These are phyloP conservation scores for Linnaemya tessellans DNA, from an alignment of 2,888 invertebrate species.

Conservation along the genomic window DNA sequence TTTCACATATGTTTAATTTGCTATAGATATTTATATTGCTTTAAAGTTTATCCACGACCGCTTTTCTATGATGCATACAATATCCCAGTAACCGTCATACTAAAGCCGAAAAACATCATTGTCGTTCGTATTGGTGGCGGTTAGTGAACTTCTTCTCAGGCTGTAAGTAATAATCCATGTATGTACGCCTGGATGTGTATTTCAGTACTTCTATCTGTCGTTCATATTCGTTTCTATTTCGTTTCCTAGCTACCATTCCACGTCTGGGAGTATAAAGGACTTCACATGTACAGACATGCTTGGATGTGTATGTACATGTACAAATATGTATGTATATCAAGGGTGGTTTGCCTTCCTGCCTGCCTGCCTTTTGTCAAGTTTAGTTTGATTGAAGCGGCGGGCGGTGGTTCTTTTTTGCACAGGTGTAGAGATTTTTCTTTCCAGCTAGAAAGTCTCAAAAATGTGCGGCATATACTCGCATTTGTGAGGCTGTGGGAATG, in stretches of 20 bases:
- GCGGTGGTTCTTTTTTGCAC: conserved; percentile 26
- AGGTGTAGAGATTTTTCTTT: conserved; percentile 71
- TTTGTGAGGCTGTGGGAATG: conserved; percentile 59
- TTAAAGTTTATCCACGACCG: conserved; percentile 25
- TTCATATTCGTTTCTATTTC: conserved; percentile 59
- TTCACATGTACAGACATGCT: neutral
- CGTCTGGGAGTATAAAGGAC: conserved; percentile 37
- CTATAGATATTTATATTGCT: neutral
- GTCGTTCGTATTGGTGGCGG: conserved; percentile 66
- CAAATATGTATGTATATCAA: conserved; percentile 1
- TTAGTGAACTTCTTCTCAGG: conserved; percentile 67
- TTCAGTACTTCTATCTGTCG: conserved; percentile 20
- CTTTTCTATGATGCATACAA: conserved; percentile 67
- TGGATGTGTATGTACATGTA: neutral
- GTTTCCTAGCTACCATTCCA: conserved; percentile 66
- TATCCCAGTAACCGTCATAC: conserved; percentile 72
- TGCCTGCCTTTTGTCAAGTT: neutral
- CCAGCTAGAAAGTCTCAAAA: conserved; percentile 50
- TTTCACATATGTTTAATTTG: conserved; percentile 1
- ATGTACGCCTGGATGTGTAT: neutral
- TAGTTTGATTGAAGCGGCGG: neutral
- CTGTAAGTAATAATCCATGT: conserved; percentile 11
- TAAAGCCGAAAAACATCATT: conserved; percentile 58
- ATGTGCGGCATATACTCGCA: conserved; percentile 12
- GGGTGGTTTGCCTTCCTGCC: conserved; percentile 41